Conservation (phyloP, 1,140 invertebrate species). For the Pinna nobilis region DNA sequence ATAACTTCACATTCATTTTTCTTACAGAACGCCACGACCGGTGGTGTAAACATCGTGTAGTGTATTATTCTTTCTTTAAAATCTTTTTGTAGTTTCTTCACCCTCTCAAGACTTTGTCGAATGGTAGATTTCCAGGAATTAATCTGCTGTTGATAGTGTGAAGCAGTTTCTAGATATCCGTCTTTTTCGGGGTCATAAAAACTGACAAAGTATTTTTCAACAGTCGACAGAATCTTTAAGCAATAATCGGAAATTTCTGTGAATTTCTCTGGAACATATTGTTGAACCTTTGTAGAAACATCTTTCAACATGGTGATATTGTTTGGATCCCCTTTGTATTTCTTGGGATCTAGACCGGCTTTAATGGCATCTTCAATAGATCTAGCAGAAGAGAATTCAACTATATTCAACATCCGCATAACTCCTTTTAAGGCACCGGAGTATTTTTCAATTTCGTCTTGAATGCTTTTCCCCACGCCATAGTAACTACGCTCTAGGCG, state of each 20-base stretch:
- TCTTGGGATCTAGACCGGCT: conserved; percentile 37
- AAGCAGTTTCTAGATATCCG: conserved; percentile 51
- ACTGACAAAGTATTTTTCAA: conserved; percentile 60
- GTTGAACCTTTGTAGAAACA: conserved; percentile 46
- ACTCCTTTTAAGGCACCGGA: conserved; percentile 47
- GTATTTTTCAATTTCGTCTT: conserved; percentile 51
- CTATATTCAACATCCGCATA: conserved; percentile 47
- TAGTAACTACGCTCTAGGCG: conserved; percentile 55
- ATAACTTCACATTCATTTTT: conserved; percentile 53
- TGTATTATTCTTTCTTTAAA: conserved; percentile 35
- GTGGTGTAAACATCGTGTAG: conserved; percentile 35
- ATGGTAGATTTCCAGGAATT: conserved; percentile 38
- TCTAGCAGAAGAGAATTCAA: conserved; percentile 47
- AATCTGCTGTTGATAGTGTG: conserved; percentile 56
- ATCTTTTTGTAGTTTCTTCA: conserved; percentile 34
- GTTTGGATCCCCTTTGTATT: conserved; percentile 50
- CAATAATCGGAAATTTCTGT: conserved; percentile 38
- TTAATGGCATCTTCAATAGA: conserved; percentile 52
- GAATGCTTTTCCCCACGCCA: conserved; percentile 46
- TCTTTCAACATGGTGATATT: conserved; percentile 49
- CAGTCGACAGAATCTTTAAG: conserved; percentile 25
- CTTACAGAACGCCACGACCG: conserved; percentile 48
- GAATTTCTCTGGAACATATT: conserved; percentile 49
- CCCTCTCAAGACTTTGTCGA: conserved; percentile 34
- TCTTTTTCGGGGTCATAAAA: conserved; percentile 56